phyloP scores from a whole-genome alignment of 2,113 vertebrate genomes.

The Seriola dumerili region DNA sequence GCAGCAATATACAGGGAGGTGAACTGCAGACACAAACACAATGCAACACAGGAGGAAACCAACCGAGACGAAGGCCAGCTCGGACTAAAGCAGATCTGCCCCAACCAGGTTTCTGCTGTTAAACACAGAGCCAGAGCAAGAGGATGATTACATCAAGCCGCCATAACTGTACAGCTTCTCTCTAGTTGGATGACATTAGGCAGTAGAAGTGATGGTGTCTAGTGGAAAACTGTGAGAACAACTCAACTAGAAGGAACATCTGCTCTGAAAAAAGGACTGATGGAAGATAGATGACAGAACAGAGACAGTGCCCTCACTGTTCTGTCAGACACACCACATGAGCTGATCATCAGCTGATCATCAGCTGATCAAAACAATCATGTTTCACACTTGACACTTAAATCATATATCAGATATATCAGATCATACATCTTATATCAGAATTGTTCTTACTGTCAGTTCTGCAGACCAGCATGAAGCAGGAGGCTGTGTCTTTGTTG shows the following conservation, averaged over 20 bases:
- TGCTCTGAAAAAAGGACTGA: no score
- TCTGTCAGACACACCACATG: neutral
- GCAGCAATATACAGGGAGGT: neutral
- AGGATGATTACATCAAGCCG: neutral
- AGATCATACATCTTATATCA: neutral
- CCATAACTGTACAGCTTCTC: neutral
- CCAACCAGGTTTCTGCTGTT: neutral
- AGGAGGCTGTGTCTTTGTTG: neutral
- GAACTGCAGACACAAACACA: neutral
- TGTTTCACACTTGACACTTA: neutral
- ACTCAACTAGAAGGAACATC: neutral
- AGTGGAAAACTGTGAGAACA: neutral
- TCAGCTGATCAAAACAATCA: no score
- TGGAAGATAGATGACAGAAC: neutral
- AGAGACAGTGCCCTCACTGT: neutral
- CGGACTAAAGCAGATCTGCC: neutral
- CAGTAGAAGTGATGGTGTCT: neutral
- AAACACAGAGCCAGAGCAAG: neutral
- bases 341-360: neutral
- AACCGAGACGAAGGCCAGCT: neutral
- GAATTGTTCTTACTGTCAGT: neutral
- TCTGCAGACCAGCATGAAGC: neutral
- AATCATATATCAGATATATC: no score
- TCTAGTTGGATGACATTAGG: neutral
- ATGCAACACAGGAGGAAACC: neutral